These are phyloP conservation scores for Leuciscus waleckii DNA, from an alignment of 2,797 vertebrate species.

Conservation along the genomic window DNA sequence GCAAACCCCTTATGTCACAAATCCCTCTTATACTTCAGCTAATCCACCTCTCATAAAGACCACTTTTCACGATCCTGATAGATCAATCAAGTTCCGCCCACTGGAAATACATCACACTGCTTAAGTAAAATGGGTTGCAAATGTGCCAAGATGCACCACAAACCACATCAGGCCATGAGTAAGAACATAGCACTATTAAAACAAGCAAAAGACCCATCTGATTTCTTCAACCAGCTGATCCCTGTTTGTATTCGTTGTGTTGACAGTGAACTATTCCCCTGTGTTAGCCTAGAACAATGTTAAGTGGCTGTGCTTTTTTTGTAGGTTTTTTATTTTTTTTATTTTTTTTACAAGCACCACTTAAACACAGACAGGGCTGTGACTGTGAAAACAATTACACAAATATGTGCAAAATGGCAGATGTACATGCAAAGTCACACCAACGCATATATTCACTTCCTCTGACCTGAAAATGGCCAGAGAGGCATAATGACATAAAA, in stretches of 20 bases:
- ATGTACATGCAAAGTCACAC: neutral
- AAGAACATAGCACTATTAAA: conserved; percentile 38
- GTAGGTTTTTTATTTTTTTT: conserved; percentile 67
- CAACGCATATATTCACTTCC: conserved; percentile 10
- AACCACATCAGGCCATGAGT: conserved; percentile 11
- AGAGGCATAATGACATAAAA: neutral
- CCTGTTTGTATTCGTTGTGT: conserved; percentile 72
- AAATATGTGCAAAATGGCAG: conserved; percentile 34
- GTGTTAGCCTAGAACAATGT: conserved; percentile 69
- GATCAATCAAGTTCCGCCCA: neutral
- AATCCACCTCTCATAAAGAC: neutral
- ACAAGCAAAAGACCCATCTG: conserved; percentile 39
- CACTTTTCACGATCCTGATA: neutral
- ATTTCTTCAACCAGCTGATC: conserved; percentile 65
- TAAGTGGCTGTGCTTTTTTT: conserved; percentile 75
- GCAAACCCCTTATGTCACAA: neutral
- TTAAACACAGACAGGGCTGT: conserved; percentile 69
- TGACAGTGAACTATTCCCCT: conserved; percentile 77
- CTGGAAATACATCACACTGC: neutral
- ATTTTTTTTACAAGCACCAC: conserved; percentile 64
- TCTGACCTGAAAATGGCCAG: neutral
- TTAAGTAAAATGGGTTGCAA: conserved; percentile 5
- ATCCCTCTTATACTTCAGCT: neutral
- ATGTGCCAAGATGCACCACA: neutral
- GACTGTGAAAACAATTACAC: conserved; percentile 65